Conservation (phyloP, 1,140 invertebrate species). For the Cydia splendana region DNA sequence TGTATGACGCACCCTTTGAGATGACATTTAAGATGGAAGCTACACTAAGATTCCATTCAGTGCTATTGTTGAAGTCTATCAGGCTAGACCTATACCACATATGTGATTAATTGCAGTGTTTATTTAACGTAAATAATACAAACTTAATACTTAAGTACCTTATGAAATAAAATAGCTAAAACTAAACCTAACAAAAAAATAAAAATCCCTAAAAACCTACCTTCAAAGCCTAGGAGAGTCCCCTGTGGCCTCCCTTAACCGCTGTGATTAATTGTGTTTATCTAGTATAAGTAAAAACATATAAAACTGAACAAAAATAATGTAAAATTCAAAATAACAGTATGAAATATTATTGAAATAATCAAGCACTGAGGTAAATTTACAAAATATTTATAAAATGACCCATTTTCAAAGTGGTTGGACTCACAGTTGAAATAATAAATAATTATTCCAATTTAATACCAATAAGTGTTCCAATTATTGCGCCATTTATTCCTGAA, state of each 20-base stretch:
- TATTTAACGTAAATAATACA: too few relatives aligned
- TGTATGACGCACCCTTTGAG: not conserved
- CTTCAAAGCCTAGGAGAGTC: too few relatives aligned
- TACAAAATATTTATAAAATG: too few relatives aligned
- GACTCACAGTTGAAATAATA: not conserved
- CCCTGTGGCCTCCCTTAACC: too few relatives aligned
- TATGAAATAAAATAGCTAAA: too few relatives aligned
- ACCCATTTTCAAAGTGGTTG: too few relatives aligned
- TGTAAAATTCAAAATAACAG: too few relatives aligned
- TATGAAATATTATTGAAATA: not conserved
- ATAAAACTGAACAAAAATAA: too few relatives aligned
- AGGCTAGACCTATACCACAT: not conserved
- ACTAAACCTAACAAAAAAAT: too few relatives aligned
- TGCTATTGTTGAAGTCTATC: constrained; percentile 2
- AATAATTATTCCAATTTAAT: not conserved
- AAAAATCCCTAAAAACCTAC: too few relatives aligned
- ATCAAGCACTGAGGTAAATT: not conserved
- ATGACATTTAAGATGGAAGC: constrained; percentile 5
- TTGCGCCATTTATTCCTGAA: not conserved
- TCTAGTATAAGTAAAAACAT: not conserved
- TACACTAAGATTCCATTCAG: not conserved
- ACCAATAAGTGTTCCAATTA: not conserved
- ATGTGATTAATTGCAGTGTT: not conserved
- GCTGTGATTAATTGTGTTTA: not conserved
- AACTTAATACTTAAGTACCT: too few relatives aligned